Evolutionary conservation across 2,888 invertebrate genomes (phyloP).

Genomic region (Sesia bembeciformis): DNA sequence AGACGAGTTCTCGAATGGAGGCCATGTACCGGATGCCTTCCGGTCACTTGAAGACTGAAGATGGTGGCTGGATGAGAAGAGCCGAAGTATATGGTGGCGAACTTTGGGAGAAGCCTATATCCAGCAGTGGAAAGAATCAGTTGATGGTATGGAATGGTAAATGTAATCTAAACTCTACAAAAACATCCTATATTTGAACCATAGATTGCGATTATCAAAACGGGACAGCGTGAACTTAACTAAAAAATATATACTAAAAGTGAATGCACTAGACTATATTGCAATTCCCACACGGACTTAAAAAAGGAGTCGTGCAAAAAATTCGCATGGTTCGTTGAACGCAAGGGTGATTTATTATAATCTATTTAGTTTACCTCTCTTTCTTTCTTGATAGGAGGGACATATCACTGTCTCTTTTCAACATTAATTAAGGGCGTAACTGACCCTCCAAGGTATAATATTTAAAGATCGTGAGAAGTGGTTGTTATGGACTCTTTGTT

Average conservation of each 20-base stretch:
- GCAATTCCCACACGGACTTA: conserved; percentile 41
- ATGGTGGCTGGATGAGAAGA: too few species aligned
- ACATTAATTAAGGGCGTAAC: conserved; percentile 58
- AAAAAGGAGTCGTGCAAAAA: conserved; percentile 49
- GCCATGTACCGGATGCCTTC: too few species aligned
- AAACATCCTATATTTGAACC: too few species aligned
- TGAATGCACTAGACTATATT: conserved; percentile 50
- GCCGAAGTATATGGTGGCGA: too few species aligned
- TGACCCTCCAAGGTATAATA: conserved; percentile 54
- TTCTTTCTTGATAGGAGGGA: conserved; percentile 12
- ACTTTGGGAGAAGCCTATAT: too few species aligned
- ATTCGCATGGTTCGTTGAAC: conserved; percentile 48
- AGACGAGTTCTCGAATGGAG: too few species aligned
- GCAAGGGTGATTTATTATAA: conserved; percentile 55
- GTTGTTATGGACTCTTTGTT: conserved; percentile 64
- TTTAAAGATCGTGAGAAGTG: conserved; percentile 49
- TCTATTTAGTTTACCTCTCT: conserved; percentile 35
- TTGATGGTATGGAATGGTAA: too few species aligned
- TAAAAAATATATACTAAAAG: conserved; percentile 1
- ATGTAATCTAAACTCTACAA: too few species aligned
- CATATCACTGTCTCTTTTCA: conserved; percentile 26
- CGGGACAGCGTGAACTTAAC: not conserved
- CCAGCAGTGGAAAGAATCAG: too few species aligned
- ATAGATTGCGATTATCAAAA: not conserved
- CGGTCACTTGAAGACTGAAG: too few species aligned